Evolutionary conservation across 1,140 invertebrate species (phyloP).

Genomic region (Drosophila murphyi): DNA sequence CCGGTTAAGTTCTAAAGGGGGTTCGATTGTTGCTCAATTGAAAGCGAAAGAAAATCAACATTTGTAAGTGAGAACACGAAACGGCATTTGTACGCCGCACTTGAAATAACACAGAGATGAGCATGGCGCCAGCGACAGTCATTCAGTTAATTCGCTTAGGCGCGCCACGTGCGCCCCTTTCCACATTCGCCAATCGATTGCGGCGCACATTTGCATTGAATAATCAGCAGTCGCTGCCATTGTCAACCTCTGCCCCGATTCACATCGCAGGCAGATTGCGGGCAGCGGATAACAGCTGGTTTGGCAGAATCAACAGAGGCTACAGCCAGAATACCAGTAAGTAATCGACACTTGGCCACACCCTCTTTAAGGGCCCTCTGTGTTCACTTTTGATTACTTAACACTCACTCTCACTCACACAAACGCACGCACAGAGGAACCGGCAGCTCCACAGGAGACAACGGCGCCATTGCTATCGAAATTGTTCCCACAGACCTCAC

Average conservation of each 20-base stretch:
- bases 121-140: constrained; percentile 53
- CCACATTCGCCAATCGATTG: constrained; percentile 31
- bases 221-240: constrained; percentile 40
- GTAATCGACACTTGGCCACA: constrained; percentile 3
- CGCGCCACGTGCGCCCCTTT: constrained; percentile 45
- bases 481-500: constrained; percentile 81
- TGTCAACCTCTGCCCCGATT: constrained; percentile 7
- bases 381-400: constrained; percentile 8
- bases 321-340: constrained; percentile 43
- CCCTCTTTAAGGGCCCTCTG: neutral
- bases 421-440: constrained; percentile 11
- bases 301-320: constrained; percentile 25
- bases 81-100: constrained; percentile 13
- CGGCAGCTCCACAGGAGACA: neutral
- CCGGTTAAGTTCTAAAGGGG: constrained; percentile 35
- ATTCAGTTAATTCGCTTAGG: constrained; percentile 58
- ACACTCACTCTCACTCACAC: neutral
- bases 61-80: constrained; percentile 24
- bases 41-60: constrained; percentile 24
- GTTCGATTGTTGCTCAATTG: constrained; percentile 25
- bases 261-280: constrained; percentile 6
- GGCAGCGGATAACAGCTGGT: neutral
- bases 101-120: constrained; percentile 24
- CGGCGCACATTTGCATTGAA: constrained; percentile 46
- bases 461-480: constrained; percentile 62